Conservation (phyloP, 2,797 vertebrate species). For the Hyperoplus lanceolatus region DNA sequence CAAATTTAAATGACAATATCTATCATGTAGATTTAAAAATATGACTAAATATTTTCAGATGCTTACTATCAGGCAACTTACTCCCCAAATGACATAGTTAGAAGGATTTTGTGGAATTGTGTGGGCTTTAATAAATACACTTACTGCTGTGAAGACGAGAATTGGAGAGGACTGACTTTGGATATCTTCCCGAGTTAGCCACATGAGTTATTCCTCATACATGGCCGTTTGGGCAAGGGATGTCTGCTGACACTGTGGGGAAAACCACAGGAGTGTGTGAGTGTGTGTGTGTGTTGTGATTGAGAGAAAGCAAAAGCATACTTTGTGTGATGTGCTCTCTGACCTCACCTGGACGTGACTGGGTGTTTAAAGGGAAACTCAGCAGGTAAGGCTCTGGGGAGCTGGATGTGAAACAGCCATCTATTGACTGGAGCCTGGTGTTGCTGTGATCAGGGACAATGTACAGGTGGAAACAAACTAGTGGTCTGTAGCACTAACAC, state of each 20-base stretch:
- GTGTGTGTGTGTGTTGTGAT: slow-evolving; percentile 3
- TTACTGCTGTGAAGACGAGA: slow-evolving; percentile 8
- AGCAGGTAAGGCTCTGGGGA: neutral
- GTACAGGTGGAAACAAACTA: neutral
- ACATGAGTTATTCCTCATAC: slow-evolving; percentile 42
- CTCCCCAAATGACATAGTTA: too few species aligned
- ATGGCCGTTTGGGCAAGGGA: slow-evolving; percentile 12
- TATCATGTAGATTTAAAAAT: too few species aligned
- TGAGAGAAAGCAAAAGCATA: neutral
- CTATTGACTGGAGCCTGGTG: neutral
- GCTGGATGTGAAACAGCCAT: slow-evolving; percentile 20
- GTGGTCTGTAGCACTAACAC: neutral
- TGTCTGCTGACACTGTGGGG: slow-evolving; percentile 1
- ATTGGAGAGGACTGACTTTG: neutral
- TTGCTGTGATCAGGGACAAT: slow-evolving; percentile 32
- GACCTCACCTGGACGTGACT: slow-evolving; percentile 22
- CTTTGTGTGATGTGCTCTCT: slow-evolving; percentile 12
- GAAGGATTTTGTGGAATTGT: too few species aligned
- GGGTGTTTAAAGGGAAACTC: slow-evolving; percentile 17
- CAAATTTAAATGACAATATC: too few species aligned
- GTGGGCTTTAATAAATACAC: slow-evolving; percentile 52
- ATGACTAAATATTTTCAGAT: too few species aligned
- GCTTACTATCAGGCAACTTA: too few species aligned
- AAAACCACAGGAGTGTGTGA: neutral
- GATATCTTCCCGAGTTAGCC: slow-evolving; percentile 9